Base-by-base conservation (phyloP, 1,140 invertebrate species). In the Rhizoglyphus robini region DNA sequence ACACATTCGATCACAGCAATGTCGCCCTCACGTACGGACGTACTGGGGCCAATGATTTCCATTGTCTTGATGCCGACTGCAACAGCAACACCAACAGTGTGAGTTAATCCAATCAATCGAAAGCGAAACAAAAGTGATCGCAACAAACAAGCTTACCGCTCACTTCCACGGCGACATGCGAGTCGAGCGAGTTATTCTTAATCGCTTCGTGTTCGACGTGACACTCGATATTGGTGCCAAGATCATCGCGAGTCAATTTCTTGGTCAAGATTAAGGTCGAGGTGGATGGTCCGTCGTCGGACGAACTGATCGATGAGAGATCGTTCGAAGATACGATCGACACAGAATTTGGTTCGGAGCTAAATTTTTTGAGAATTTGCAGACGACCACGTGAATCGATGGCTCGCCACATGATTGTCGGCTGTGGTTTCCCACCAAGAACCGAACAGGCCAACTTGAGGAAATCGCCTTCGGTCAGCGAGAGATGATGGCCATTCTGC, bases 151-250 rank as follows among this genome's bases (percentile, higher is more conserved):
- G 61, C 83, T 83, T 76, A 93, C 88, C 88, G 78, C 89, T 82
- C 59, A 92, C 83, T 74, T 90, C 85, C 27, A 88, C 77, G 67
- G 82, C 80, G 54, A 91, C 79, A 72, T 81, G 81, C 25, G 80
- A 79, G 8, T 78, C 72, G 48, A 87, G 80, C n/a, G 84, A 81
- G 0, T 34, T 25, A 61, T 81, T 77, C 27, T 83, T 77, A 13
- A 65, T 47, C 54, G 65, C 68, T 58, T 70, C 70, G 51, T 71
- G 70, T 57, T 69, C 63, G 11, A 71, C 65, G 27, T 64, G 68
- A 76, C 90, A 93, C 72, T 84, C 83, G 71, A 88, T 84, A 65
- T 82, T 81, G 13, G 84, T 81, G 1, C 81, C 83, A 67, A 92
- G 76, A 78, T 92, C 88, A 36, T 82, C 83, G 32, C 88, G 81